Conservation (phyloP, 2,888 invertebrate genomes). For the Phyllotreta cruciferae region DNA sequence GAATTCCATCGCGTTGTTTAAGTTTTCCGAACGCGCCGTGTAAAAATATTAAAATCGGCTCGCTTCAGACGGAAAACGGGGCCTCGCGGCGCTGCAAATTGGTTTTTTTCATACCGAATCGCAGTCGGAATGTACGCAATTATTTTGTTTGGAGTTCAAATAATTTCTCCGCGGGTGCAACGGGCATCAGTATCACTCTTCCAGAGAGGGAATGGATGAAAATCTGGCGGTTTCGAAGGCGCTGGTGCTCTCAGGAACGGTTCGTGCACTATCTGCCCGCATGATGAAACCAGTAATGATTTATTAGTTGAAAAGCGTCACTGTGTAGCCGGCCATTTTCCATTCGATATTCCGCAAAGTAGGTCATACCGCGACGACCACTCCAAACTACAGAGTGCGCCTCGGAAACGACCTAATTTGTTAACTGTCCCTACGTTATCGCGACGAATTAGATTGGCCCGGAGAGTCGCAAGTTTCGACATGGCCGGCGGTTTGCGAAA, state of each 20-base stretch:
- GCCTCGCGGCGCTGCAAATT: no score
- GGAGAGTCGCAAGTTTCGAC: constrained; percentile 6
- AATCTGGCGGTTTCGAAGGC: not conserved
- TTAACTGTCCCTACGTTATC: constrained; percentile 20
- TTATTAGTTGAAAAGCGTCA: constrained; percentile 30
- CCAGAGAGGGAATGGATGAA: no score
- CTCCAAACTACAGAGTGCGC: constrained; percentile 19
- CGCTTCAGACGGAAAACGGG: no score
- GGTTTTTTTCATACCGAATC: no score
- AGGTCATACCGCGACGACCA: constrained; percentile 17
- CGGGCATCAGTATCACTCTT: no score
- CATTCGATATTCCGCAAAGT: constrained; percentile 24
- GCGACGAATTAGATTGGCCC: constrained; percentile 10
- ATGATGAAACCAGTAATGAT: constrained; percentile 31
- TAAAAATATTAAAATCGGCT: no score
- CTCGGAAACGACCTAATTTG: constrained; percentile 22
- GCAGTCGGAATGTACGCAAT: no score
- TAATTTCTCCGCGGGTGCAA: no score
- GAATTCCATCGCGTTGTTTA: no score
- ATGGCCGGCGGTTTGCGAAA: constrained; percentile 7
- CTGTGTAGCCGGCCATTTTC: constrained; percentile 19
- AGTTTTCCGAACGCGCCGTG: no score
- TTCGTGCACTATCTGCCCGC: constrained; percentile 16
- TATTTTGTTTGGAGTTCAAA: no score
- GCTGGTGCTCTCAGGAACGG: constrained; percentile 10